Base-by-base conservation (phyloP, 1,140 invertebrate genomes). In the Brachionus plicatilis region DNA sequence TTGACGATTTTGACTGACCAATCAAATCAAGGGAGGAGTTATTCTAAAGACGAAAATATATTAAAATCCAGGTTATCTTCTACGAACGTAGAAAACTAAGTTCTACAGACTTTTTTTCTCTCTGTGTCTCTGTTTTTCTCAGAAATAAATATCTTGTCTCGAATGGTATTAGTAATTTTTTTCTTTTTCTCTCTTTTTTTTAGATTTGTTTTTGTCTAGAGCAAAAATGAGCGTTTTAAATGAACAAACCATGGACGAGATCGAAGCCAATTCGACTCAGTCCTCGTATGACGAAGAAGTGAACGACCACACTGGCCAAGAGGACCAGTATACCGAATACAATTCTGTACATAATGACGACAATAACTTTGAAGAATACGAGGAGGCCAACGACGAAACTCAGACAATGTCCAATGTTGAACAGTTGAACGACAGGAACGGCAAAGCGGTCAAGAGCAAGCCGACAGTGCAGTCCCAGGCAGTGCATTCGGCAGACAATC, bases 401-500 rank as follows among this genome's bases (percentile, higher is more conserved):
- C 53, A 60, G 20, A 20, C 53, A 7, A 20, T 60, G 29, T 7
- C 37, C 8, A 70, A 29, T 29, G 33, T 37, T 7, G 66, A 41
- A 70, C 33, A 70, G 11, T 17, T 37, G 14, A 17, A 9, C 27
- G 29, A 70, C 6, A 41, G 33, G 20, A 60, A 60, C 0, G 8
- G 8, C 20, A 60, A 60, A 60, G 9, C n/a, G 8, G 9, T 0
- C 20, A 60, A 60, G 20, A 60, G 5, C 17, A 60, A 60, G 20
- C 8, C n/a, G 20, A 2, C n/a, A 60, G 53, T 60, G 17, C n/a
- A 60, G 20, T 60, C 53, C 1, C n/a, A 20, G 17, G 17, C 20
- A 2, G 53, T 60, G 17, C 17, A 60, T 1, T 24, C 53, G 17
- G 53, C 17, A 7, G 78, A 80, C 47, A 80, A 80, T 27, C 92